A percentile compares a stretch with the other conserved stretches of the same genome.
These are phyloP conservation scores for Toxostoma redivivum DNA, from an alignment of 2,113 vertebrate genomes.

Conservation along the genomic window DNA sequence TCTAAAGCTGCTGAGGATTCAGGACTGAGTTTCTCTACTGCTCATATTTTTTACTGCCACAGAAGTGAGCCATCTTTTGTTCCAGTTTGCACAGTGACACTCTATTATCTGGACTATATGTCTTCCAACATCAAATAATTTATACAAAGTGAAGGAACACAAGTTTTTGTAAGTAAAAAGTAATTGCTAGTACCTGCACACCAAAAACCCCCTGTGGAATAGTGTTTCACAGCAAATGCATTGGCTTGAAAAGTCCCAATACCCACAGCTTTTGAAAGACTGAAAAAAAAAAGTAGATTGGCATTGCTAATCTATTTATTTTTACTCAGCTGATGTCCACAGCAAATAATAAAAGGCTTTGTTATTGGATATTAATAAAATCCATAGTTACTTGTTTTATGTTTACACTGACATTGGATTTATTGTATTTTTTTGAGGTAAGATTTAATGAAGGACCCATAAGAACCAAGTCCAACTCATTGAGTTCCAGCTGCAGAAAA, in stretches of 20 bases:
- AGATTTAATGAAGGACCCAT: rapidly evolving
- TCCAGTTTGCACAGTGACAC: background rate
- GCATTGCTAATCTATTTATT: background rate
- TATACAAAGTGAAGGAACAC: background rate
- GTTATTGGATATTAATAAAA: background rate
- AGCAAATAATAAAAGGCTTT: background rate
- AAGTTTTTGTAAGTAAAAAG: background rate
- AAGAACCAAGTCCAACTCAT: background rate
- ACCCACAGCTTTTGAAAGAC: background rate
- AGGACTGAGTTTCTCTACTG: background rate
- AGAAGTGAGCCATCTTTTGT: background rate
- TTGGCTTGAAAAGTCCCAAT: background rate
- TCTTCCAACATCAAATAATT: background rate
- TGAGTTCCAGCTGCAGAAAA: background rate
- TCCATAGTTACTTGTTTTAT: background rate
- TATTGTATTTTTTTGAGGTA: background rate
- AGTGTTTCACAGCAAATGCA: background rate
- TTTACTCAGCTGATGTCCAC: background rate
- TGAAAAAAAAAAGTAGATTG: background rate
- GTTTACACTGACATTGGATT: background rate
- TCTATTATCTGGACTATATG: background rate
- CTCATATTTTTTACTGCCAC: background rate
- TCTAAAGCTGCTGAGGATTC: background rate
- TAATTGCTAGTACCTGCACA: background rate
- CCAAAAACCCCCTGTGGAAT: background rate